Evolutionary conservation across 2,888 invertebrate genomes (phyloP).

Genomic region (Drosophila prostipennis): DNA sequence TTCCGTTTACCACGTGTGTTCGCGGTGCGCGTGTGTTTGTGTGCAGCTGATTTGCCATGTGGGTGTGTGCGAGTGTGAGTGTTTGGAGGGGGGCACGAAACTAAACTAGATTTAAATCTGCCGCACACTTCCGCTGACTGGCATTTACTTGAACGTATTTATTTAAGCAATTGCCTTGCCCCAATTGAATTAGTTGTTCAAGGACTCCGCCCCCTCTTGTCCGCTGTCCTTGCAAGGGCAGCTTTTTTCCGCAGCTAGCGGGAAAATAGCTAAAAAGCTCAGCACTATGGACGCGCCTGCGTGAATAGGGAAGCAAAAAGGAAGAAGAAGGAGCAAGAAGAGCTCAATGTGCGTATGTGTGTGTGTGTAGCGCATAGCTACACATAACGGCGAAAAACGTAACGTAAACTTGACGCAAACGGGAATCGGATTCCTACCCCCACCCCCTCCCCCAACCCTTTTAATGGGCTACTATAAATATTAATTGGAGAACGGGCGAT

Average conservation of each 20-base stretch:
- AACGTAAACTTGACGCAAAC: conserved; percentile 40
- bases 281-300: conserved; percentile 27
- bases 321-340: conserved; percentile 13
- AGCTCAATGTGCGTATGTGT: conserved; percentile 22
- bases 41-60: conserved; percentile 38
- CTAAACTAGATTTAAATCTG: conserved; percentile 55
- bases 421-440: conserved; percentile 1
- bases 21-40: conserved; percentile 21
- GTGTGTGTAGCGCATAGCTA: conserved; percentile 22
- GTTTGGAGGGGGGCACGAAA: conserved; percentile 13
- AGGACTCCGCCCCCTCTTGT: conserved; percentile 16
- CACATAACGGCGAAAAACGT: conserved; percentile 35
- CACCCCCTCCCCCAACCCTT: not conserved
- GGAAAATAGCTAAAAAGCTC: conserved; percentile 7
- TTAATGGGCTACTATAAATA: conserved; percentile 1
- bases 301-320: conserved; percentile 19
- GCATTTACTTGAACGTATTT: conserved; percentile 14
- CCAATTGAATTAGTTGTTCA: conserved; percentile 29
- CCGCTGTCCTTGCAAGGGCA: conserved; percentile 13
- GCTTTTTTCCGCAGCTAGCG: conserved; percentile 4
- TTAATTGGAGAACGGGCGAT: conserved; percentile 16
- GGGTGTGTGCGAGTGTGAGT: conserved; percentile 19
- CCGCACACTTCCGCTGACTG: conserved; percentile 65
- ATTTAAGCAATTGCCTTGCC: conserved; percentile 5
- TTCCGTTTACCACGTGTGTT: conserved; percentile 72